phyloP scores from a whole-genome alignment of 2,113 vertebrate genomes.

The Ascaphus truei region DNA sequence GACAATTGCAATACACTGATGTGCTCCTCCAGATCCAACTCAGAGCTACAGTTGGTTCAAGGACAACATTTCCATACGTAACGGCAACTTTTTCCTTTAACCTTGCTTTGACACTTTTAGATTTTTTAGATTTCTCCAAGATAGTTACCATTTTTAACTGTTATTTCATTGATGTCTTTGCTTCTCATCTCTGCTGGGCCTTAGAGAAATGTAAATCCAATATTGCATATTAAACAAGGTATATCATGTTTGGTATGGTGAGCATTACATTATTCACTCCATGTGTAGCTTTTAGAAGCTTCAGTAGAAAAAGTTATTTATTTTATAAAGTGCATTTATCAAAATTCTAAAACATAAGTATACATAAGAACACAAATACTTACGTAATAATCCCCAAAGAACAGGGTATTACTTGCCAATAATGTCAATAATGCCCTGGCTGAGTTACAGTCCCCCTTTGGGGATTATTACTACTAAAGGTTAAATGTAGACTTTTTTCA shows the following conservation, averaged over 20 bases:
- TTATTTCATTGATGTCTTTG: conserved; percentile 29
- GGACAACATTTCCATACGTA: not conserved
- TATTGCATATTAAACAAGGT: conserved; percentile 24
- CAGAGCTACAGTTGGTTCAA: conserved; percentile 2
- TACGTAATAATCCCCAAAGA: no score
- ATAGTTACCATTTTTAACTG: conserved; percentile 31
- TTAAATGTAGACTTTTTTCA: no score
- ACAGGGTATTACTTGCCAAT: no score
- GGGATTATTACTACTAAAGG: no score
- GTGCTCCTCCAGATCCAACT: not conserved
- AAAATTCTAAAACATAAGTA: no score
- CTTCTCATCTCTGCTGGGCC: conserved; percentile 26
- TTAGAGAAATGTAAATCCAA: conserved; percentile 27
- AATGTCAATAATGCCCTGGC: no score
- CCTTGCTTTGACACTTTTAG: conserved; percentile 21
- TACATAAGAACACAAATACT: no score
- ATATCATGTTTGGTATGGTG: conserved; percentile 10
- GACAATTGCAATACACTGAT: not conserved
- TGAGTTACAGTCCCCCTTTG: no score
- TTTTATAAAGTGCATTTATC: no score
- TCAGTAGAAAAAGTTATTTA: not conserved
- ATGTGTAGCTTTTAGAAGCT: not conserved
- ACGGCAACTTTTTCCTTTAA: conserved; percentile 10
- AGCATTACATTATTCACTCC: not conserved
- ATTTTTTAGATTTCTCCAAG: not conserved